phyloP scores from a whole-genome alignment of 2,113 vertebrate species.

The Poecilia latipinna region DNA sequence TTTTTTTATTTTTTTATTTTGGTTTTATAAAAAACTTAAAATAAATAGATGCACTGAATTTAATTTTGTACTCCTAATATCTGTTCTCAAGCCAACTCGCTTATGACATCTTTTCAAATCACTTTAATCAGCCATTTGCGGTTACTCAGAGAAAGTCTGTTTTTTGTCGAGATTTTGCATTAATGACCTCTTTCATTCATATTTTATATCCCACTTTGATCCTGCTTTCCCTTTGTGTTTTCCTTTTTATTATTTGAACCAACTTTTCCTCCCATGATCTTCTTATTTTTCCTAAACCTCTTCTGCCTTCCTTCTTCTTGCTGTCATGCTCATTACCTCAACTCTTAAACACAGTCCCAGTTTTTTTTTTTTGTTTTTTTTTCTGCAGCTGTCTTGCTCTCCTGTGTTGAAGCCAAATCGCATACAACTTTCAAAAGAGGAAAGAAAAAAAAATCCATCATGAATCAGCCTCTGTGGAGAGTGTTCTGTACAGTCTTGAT shows the following conservation, averaged over 20 bases:
- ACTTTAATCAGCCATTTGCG: background rate
- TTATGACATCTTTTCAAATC: background rate
- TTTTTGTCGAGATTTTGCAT: constrained; percentile 21
- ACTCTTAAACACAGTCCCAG: background rate
- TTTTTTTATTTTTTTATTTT: background rate
- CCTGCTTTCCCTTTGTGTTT: constrained; percentile 9
- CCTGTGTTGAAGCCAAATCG: constrained; percentile 32
- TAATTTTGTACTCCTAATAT: background rate
- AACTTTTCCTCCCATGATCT: constrained; percentile 21
- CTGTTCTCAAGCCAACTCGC: background rate
- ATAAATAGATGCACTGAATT: background rate
- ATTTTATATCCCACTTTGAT: constrained; percentile 29
- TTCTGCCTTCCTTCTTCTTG: constrained; percentile 30
- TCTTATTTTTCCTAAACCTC: constrained; percentile 4
- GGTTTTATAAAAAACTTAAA: background rate
- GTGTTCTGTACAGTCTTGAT: constrained; percentile 16
- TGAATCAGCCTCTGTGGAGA: background rate
- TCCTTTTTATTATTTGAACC: constrained; percentile 21
- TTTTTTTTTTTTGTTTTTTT: background rate
- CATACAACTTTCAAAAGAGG: constrained; percentile 37
- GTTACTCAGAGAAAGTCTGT: background rate
- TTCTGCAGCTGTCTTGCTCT: constrained; percentile 10
- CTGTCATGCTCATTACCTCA: constrained; percentile 50
- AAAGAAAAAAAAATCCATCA: constrained; percentile 4
- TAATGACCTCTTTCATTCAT: constrained; percentile 24